Evolutionary conservation across 2,113 vertebrate species (phyloP).

Genomic region (Ptilonorhynchus violaceus): DNA sequence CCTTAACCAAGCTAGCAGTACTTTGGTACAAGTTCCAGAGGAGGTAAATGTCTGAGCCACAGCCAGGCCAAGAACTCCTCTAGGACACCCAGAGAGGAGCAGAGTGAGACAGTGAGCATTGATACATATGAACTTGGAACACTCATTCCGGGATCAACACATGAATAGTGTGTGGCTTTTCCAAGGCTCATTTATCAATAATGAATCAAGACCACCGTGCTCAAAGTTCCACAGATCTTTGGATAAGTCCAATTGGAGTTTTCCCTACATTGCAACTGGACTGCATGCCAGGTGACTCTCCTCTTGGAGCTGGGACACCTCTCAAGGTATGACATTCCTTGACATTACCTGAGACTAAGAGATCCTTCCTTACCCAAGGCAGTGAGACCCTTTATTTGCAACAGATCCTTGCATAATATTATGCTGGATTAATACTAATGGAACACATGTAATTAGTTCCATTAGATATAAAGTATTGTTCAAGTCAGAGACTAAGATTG

Average conservation of each 20-base stretch:
- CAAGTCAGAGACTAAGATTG: not conserved
- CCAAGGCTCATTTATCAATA: not conserved
- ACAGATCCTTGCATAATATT: not conserved
- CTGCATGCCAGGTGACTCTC: not conserved
- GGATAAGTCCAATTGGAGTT: not conserved
- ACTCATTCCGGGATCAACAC: fast-evolving
- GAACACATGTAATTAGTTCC: not conserved
- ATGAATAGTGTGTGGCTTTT: fast-evolving
- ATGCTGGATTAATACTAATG: not conserved
- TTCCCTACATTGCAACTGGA: not conserved
- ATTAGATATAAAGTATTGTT: not conserved
- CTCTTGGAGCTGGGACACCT: not conserved
- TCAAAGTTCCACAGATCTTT: not conserved
- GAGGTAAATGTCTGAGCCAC: not conserved
- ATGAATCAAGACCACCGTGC: not conserved
- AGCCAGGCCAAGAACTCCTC: not conserved
- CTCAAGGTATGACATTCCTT: not conserved
- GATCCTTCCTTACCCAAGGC: not conserved
- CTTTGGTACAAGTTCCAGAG: not conserved
- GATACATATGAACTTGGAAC: not conserved
- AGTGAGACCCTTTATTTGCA: not conserved
- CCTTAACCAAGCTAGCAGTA: not conserved
- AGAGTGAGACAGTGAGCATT: not conserved
- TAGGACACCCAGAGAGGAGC: not conserved
- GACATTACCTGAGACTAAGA: not conserved